Evolutionary conservation across 2,888 invertebrate species (phyloP).

Genomic region (Drosophila prostipennis): DNA sequence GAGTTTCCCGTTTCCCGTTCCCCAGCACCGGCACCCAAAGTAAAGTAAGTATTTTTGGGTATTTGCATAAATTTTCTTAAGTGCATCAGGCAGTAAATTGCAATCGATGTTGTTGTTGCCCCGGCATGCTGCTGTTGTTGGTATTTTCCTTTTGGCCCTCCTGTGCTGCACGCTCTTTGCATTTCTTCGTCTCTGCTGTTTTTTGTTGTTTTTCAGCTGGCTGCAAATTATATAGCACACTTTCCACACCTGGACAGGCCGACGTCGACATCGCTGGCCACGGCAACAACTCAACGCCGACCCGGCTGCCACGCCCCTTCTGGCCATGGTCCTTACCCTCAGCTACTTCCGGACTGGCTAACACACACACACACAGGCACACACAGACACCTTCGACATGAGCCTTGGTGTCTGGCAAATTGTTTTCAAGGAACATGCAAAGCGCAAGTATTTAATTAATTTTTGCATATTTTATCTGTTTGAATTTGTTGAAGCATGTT

Average conservation of each 20-base stretch:
- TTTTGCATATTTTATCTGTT: conserved; percentile 81
- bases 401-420: conserved; percentile 82
- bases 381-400: conserved; percentile 77
- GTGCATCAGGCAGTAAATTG: conserved; percentile 83
- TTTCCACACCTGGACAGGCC: conserved; percentile 79
- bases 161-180: conserved; percentile 65
- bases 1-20: background rate
- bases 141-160: conserved; percentile 45
- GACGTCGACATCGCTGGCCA: conserved; percentile 72
- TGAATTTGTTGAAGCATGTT: conserved; percentile 81
- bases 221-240: conserved; percentile 80
- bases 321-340: conserved; percentile 36
- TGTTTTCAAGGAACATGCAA: conserved; percentile 81
- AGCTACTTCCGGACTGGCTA: conserved; percentile 41
- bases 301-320: conserved; percentile 38
- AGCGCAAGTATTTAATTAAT: conserved; percentile 81
- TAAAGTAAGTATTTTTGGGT: conserved; percentile 82
- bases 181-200: conserved; percentile 1
- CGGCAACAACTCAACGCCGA: conserved; percentile 70
- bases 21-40: conserved; percentile 41
- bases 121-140: conserved; percentile 39
- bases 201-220: conserved; percentile 30
- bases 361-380: conserved; percentile 9
- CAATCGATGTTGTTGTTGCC: conserved; percentile 76
- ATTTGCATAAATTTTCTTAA: conserved; percentile 83